These are phyloP conservation scores for Etia nguti DNA, from an alignment of 2,113 vertebrate genomes.

Conservation along the genomic window DNA sequence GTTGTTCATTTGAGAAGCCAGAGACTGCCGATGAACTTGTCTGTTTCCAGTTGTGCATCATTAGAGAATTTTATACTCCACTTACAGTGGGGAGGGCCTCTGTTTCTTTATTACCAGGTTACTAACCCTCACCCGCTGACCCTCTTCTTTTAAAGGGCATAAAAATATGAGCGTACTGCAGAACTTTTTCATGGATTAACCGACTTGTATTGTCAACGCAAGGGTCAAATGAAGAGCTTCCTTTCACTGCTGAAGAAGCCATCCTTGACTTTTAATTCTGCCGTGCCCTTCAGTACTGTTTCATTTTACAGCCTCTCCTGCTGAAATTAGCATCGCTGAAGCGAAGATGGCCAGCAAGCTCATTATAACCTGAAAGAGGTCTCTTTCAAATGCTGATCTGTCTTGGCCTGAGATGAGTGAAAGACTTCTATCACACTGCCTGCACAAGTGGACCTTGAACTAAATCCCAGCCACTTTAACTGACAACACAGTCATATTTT, in stretches of 20 bases:
- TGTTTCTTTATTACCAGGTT: background rate
- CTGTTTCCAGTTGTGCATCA: background rate
- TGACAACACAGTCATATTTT: background rate
- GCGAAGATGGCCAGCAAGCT: background rate
- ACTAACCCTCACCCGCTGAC: background rate
- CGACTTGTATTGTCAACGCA: background rate
- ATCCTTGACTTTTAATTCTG: background rate
- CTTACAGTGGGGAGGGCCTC: background rate
- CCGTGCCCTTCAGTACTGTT: background rate
- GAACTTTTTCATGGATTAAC: background rate
- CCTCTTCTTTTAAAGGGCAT: background rate
- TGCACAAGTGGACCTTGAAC: slow-evolving; percentile 16
- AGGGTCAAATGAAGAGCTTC: slow-evolving; percentile 9
- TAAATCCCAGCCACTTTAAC: slow-evolving; percentile 4
- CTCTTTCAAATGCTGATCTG: slow-evolving; percentile 38
- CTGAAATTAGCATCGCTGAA: background rate
- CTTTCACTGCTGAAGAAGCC: background rate
- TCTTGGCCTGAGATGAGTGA: slow-evolving; percentile 19
- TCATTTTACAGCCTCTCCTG: background rate
- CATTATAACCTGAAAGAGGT: slow-evolving; percentile 45
- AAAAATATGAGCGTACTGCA: background rate
- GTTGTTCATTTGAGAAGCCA: slow-evolving; percentile 9
- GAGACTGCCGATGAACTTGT: background rate
- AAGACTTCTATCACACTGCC: slow-evolving; percentile 24
- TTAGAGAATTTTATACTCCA: slow-evolving; percentile 11